These are phyloP conservation scores for Hydrozoanthus tunicans DNA, from an alignment of 64 coral and sea anemone species.

Conservation along the genomic window DNA sequence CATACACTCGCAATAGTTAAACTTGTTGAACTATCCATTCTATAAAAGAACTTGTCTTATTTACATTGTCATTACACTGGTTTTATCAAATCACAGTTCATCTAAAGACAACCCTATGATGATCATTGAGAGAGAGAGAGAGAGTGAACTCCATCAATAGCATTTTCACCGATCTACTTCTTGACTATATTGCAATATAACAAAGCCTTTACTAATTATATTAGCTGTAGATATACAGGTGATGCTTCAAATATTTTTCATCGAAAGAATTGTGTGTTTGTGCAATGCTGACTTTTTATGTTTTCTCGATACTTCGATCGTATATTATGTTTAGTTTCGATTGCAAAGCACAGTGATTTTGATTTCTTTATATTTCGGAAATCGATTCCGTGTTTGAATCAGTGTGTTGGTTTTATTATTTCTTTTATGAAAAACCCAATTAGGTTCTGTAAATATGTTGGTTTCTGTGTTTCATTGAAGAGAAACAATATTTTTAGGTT, in stretches of 20 bases:
- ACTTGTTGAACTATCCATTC: not conserved
- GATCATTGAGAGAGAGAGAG: not conserved
- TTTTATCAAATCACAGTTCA: conserved; percentile 7
- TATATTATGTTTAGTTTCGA: not conserved
- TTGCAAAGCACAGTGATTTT: not conserved
- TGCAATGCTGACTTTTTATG: too few relatives aligned
- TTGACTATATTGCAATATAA: conserved; percentile 32
- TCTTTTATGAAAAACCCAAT: conserved; percentile 32
- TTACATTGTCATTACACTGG: conserved; percentile 10
- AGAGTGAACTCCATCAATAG: not conserved
- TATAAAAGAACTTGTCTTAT: conserved; percentile 24
- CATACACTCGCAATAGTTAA: conserved; percentile 1
- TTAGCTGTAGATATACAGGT: conserved; percentile 10
- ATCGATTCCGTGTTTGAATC: not conserved
- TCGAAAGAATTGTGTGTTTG: conserved; percentile 1
- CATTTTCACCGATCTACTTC: conserved; percentile 6
- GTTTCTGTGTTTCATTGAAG: conserved; percentile 45
- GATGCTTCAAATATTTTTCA: not conserved
- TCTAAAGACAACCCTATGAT: conserved; percentile 5
- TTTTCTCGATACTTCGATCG: not conserved
- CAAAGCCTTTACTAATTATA: conserved; percentile 42
- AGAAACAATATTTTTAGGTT: conserved; percentile 32
- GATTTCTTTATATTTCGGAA: not conserved
- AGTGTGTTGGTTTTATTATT: not conserved
- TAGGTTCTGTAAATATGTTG: conserved; percentile 32